These are phyloP conservation scores for Trematomus loennbergii DNA, from an alignment of 2,113 vertebrate genomes.

Conservation along the genomic window DNA sequence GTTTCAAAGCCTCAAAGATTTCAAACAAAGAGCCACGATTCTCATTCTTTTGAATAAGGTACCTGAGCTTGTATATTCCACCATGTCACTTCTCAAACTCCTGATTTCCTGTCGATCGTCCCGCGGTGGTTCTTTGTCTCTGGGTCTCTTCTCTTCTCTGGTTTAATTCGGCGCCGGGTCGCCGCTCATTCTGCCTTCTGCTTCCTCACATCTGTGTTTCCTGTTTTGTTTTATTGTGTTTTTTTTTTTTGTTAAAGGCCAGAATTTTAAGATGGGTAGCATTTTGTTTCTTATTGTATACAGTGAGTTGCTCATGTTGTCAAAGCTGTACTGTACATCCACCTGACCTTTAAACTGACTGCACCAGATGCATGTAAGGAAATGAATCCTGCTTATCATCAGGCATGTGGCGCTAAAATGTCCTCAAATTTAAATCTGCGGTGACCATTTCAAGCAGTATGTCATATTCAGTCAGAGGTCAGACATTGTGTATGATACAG, in stretches of 20 bases:
- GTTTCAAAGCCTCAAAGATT: background rate
- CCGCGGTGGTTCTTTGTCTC: conserved; percentile 5
- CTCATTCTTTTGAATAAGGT: no score
- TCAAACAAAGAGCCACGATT: background rate
- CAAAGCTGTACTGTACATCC: background rate
- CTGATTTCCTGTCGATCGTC: background rate
- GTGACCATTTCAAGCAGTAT: no score
- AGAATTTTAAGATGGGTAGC: conserved; percentile 45
- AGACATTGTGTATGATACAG: no score
- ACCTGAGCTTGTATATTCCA: background rate
- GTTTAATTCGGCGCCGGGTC: background rate
- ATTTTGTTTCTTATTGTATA: background rate
- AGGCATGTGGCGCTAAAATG: no score
- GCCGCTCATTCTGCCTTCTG: conserved; percentile 32
- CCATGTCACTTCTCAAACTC: background rate
- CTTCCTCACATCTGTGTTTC: conserved; percentile 12
- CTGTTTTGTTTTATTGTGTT: background rate
- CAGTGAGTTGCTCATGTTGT: background rate
- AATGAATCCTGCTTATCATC: background rate
- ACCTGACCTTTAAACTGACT: background rate
- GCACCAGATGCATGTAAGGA: background rate
- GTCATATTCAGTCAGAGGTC: no score
- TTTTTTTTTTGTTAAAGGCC: conserved; percentile 46
- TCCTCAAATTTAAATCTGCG: no score
- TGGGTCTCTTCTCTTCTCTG: background rate